A percentile compares a stretch with the other conserved stretches of the same genome.
Conservation (phyloP, 2,797 vertebrate species). For the Anguilla obscura region DNA sequence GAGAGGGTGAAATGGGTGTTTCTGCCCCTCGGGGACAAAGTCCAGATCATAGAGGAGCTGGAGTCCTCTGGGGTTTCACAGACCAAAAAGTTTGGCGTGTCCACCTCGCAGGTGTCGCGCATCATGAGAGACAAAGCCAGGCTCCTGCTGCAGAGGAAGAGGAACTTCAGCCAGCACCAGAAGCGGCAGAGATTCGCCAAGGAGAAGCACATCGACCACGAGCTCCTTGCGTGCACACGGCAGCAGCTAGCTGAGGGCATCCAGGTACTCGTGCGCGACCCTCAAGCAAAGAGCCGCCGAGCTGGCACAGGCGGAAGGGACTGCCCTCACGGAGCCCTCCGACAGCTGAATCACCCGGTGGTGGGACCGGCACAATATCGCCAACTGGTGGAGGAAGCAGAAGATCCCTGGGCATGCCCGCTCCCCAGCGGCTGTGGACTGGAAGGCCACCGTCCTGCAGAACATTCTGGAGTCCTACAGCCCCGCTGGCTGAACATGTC, state of each 20-base stretch:
- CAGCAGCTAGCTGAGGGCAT: background rate
- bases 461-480: background rate
- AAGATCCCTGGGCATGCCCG: background rate
- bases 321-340: background rate
- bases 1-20: background rate
- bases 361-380: slow-evolving; percentile 2
- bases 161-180: background rate
- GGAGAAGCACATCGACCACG: slow-evolving; percentile 10
- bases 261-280: background rate
- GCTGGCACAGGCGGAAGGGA: background rate
- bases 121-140: slow-evolving; percentile 1
- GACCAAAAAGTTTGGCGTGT: background rate
- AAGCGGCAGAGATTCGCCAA: slow-evolving; percentile 7
- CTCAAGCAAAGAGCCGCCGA: background rate
- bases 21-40: background rate
- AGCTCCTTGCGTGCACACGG: background rate
- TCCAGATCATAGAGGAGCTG: background rate
- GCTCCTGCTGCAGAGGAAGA: background rate
- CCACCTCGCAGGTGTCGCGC: background rate
- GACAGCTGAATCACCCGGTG: slow-evolving; percentile 7
- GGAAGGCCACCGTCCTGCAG: background rate
- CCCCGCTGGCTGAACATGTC: background rate
- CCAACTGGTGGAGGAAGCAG: background rate
- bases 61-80: background rate
- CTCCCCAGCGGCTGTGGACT: background rate